Evolutionary conservation across 1,140 invertebrate genomes (phyloP), one percentile per base, ranked within the genome.

Genomic region (Chlorops oryzae): DNA sequence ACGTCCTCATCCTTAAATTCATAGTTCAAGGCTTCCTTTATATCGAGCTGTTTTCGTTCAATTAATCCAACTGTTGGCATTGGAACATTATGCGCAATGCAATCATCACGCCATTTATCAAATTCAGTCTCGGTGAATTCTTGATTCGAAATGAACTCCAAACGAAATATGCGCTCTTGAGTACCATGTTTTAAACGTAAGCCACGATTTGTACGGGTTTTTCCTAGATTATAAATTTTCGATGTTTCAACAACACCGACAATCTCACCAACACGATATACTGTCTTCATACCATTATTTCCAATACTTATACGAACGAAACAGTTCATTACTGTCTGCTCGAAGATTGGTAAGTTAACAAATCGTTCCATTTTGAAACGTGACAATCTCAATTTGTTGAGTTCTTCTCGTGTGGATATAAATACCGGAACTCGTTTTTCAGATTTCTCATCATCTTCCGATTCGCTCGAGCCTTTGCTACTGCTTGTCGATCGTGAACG

Each of bases 131-230:
- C 90, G 0, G 88, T 87, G 65, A 98, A 98, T 61, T 94, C 89
- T 72, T 90, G 86, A 79, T 99, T 99, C 4, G 93, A 97, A n/a
- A 99, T 89, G 72, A 96, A 98, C 71, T 98, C 94, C 44, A 99
- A 75, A 24, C 95, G 75, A 69, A 97, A 98, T 1, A 96, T 92
- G 23, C 92, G 76, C 70, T 96, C 92, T 53, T 96, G 88, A 0
- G 81, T 79, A 1, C 92, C 95, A 71, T 97, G 92, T 37, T 90
- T 81, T 28, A 81, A 65, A 51, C 80, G 80, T 2, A 87, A 66
- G 0, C 85, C 85, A 64, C 96, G 96, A 75, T 99, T 98, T 3
- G 96, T 99, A 56, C 88, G 80, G 5, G 92, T 95, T 48, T 77
- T 83, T 13, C 90, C 90, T 18, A 99, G 75, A 54, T 89, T 85